Base-by-base conservation (phyloP, 2,888 invertebrate genomes). In the Dilophus febrilis region DNA sequence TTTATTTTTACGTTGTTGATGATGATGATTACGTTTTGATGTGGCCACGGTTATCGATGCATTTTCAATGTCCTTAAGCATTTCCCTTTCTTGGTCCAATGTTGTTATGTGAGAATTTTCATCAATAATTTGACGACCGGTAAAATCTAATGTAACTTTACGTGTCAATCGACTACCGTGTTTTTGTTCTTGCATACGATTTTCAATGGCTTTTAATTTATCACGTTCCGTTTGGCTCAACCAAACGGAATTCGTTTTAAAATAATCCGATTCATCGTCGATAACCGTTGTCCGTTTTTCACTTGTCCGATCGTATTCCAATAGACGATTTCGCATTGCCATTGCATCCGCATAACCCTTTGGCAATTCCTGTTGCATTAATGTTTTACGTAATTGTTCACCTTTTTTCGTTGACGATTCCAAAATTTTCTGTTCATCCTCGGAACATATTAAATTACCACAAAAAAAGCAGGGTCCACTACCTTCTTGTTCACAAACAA, bases 391-490 rank as follows among this genome's bases (percentile, higher is more conserved):
- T 26, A 84, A 61, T 41, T 71, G 70, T 40, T 76, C 72, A 30
- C 78, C 72, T 39, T 78, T 74, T 51, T 79, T 81, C 0, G 76
- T 70, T 35, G 74, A 73, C 1, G 73, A 62, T 40, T 71, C 67
- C 35, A 84, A 64, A 44, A 80, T 61, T 45, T 70, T 70, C 52
- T 72, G 70, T 53, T 87, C 82, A 44, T 80, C 77, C 17, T 69
- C 68, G 0, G 81, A 78, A 51, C 81, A 81, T 1, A 97, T 95
- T 58, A 88, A 64, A 51, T 74, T 73, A 1, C 80, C 84, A 65
- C 98, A 98, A 56, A 80, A 91, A 34, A 94, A 71, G 55, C 98
- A 98, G 0, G 94, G 91, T 0, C 98, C 98, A 8, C 92, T 83
- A 2, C 97, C 95, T 65, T 98, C 98, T 63, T 94, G 91, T 40